Evolutionary conservation across 2,797 vertebrate species (phyloP), one percentile per base, ranked within the genome.

Genomic region (Parauchenoglanis punctatus): DNA sequence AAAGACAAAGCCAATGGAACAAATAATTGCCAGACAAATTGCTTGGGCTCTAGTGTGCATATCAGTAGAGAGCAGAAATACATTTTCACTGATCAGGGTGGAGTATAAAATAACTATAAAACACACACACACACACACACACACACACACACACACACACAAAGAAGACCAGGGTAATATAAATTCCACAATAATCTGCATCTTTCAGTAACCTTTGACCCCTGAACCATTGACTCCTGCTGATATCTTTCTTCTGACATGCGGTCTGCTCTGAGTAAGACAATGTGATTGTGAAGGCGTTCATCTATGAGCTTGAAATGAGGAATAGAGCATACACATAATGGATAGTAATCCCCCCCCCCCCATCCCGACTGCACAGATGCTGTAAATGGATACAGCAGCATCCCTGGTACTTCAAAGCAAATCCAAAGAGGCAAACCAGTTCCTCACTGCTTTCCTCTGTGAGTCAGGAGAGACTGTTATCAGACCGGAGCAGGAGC

Each of bases 401-500:
- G 70, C 56, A 87, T 85, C 81, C 80, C 72, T 70, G 46, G 78
- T 84, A 90, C 94, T 95, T 95, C 93, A 96, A 95, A 95, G 86
- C 81, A 89, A 82, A 86, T 90, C 89, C 86, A 82, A 81, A 81
- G 65, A 83, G 86, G 76, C 73, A 81, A 89, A 89, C 86, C 90
- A 90, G 90, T 59, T 72, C 61, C 87, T 70, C 52, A 13, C 68
- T 80, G 59, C 67, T 77, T 81, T 84, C 44, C 81, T 76, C 76
- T 88, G 77, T 81, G 87, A 84, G 81, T 85, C 80, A 56, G 28
- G 20, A 89, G 85, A 90, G 15, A 23, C 18, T 81, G 93, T 96
- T 96, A 96, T 96, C 96, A 91, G 92, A 86, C 68, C 76, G 86
- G 83, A 87, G 88, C 95, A 96, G 95, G 87, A 92, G 89, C 90